Conservation (phyloP, 2,888 invertebrate species). For the Sclerodermus sp. region DNA sequence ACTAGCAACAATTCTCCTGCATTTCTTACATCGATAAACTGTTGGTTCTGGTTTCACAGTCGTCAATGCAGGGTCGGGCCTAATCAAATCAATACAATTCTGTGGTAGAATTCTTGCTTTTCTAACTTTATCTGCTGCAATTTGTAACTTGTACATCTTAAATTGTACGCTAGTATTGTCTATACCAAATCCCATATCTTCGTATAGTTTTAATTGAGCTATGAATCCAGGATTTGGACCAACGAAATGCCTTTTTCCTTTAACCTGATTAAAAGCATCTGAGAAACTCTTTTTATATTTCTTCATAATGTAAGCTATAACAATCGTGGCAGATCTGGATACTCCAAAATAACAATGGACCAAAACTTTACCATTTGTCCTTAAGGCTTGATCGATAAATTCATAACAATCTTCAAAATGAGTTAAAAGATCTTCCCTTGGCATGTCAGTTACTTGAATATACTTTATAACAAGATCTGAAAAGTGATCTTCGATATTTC, state of each 20-base stretch:
- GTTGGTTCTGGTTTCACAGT: slow-evolving; percentile 79
- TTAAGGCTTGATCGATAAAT: slow-evolving; percentile 73
- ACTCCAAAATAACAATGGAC: slow-evolving; percentile 93
- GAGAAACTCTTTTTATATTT: slow-evolving; percentile 73
- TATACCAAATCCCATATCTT: slow-evolving; percentile 74
- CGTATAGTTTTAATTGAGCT: slow-evolving; percentile 76
- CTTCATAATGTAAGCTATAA: slow-evolving; percentile 87
- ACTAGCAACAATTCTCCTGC: slow-evolving; percentile 79
- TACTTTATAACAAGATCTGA: slow-evolving; percentile 72
- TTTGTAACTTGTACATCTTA: slow-evolving; percentile 72
- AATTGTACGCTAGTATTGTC: slow-evolving; percentile 75
- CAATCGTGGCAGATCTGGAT: slow-evolving; percentile 85
- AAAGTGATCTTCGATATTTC: slow-evolving; percentile 67
- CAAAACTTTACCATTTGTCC: slow-evolving; percentile 69
- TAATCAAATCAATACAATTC: slow-evolving; percentile 74
- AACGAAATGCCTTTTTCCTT: slow-evolving; percentile 71
- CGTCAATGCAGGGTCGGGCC: slow-evolving; percentile 76
- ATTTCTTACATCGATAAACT: slow-evolving; percentile 82
- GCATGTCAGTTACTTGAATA: slow-evolving; percentile 81
- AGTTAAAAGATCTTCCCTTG: slow-evolving; percentile 80
- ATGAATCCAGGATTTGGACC: slow-evolving; percentile 82
- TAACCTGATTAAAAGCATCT: slow-evolving; percentile 72
- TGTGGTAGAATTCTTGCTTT: slow-evolving; percentile 85
- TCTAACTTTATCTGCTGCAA: slow-evolving; percentile 79
- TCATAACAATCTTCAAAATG: slow-evolving; percentile 76